A percentile compares a stretch with the other conserved stretches of the same genome.
These are phyloP conservation scores for Drosophila cognata DNA, from an alignment of 2,888 invertebrate species.

Conservation along the genomic window DNA sequence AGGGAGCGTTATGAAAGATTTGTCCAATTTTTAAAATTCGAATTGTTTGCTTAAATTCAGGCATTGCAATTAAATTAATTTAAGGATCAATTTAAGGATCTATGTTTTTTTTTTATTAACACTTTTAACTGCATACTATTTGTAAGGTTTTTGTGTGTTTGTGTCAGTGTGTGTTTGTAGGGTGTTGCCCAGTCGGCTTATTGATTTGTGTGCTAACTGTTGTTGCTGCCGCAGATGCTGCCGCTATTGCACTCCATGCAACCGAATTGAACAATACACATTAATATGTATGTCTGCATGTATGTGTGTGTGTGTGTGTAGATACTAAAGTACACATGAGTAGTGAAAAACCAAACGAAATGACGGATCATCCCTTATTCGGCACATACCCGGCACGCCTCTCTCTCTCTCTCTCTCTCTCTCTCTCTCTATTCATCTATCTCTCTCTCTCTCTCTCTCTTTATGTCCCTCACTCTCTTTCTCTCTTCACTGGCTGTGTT, in stretches of 20 bases:
- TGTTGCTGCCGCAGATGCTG: slow-evolving; percentile 40
- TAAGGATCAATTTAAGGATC: not conserved
- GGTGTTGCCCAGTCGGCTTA: slow-evolving; percentile 74
- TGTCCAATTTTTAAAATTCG: slow-evolving; percentile 18
- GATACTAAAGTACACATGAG: slow-evolving; percentile 30
- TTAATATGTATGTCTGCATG: slow-evolving; percentile 24
- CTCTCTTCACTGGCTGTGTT: slow-evolving; percentile 25
- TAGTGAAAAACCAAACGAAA: slow-evolving; percentile 49
- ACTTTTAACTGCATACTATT: not conserved
- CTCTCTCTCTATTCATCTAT: slow-evolving; percentile 6
- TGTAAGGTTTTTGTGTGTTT: not conserved
- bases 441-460: not conserved
- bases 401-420: slow-evolving; percentile 31
- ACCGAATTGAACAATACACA: slow-evolving; percentile 48
- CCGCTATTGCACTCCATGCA: slow-evolving; percentile 67
- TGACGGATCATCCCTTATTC: slow-evolving; percentile 72
- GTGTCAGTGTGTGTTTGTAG: slow-evolving; percentile 32
- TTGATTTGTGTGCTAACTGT: slow-evolving; percentile 64
- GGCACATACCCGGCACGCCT: slow-evolving; percentile 53
- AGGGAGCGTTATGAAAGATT: slow-evolving; percentile 25
- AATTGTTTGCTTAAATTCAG: not conserved
- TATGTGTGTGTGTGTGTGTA: slow-evolving; percentile 16
- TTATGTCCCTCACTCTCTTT: not conserved
- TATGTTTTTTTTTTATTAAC: not conserved
- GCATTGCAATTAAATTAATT: slow-evolving; percentile 5